Conservation (phyloP, 2,888 invertebrate genomes). For the Andrena praecox region DNA sequence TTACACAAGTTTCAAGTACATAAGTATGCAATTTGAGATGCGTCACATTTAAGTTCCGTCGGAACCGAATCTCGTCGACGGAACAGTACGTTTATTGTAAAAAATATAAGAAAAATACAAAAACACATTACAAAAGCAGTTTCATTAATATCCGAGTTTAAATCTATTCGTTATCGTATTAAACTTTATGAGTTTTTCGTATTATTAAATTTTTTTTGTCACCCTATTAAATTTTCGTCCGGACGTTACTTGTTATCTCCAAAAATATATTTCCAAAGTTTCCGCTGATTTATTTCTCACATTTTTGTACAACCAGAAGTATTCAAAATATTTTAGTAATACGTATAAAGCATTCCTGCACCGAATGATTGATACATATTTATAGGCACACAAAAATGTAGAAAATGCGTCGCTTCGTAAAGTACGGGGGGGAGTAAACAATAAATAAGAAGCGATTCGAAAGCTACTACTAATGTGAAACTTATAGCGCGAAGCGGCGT, state of each 20-base stretch:
- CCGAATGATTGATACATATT: neutral
- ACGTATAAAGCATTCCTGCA: slow-evolving; percentile 15
- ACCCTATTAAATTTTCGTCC: neutral
- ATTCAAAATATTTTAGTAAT: slow-evolving; percentile 17
- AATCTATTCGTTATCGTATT: neutral
- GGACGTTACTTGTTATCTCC: neutral
- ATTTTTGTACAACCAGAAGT: slow-evolving; percentile 14
- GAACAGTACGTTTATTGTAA: neutral
- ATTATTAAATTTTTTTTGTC: neutral
- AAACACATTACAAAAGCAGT: slow-evolving; percentile 7
- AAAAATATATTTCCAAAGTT: slow-evolving; percentile 43
- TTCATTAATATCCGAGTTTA: neutral
- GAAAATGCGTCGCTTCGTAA: too few species aligned
- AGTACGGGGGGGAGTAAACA: too few species aligned
- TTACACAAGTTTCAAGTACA: neutral
- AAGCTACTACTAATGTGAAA: neutral
- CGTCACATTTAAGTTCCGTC: neutral
- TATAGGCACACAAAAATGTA: slow-evolving; percentile 9
- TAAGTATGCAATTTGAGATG: neutral
- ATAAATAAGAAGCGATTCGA: neutral
- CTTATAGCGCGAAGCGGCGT: neutral
- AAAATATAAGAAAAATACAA: neutral
- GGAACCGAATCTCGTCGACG: neutral
- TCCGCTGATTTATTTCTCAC: slow-evolving; percentile 5
- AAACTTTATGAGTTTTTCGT: neutral